phyloP scores from a whole-genome alignment of 2,888 invertebrate genomes.

The Dynastes maya region DNA sequence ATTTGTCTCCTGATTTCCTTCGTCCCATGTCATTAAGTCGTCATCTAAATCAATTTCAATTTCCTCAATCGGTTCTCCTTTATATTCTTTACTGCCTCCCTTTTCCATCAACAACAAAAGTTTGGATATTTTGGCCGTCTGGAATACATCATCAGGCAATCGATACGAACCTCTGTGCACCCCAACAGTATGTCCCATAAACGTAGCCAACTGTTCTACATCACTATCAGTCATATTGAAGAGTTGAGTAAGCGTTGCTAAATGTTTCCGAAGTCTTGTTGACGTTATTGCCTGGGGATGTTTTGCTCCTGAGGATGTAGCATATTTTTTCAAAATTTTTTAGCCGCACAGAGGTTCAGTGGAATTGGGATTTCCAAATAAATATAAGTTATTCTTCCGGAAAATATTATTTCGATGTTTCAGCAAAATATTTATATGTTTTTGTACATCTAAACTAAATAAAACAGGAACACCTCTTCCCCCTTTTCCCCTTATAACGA shows the following conservation, averaged over 20 bases:
- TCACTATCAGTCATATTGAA: conserved; percentile 56
- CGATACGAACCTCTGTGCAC: conserved; percentile 55
- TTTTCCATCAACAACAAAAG: conserved; percentile 56
- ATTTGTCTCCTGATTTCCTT: too few relatives aligned
- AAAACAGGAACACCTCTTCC: conserved; percentile 59
- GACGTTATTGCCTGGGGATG: conserved; percentile 54
- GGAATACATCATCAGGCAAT: background rate
- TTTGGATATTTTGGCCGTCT: conserved; percentile 41
- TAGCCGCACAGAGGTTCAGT: conserved; percentile 55
- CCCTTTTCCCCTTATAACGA: conserved; percentile 58
- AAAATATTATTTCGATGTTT: conserved; percentile 50
- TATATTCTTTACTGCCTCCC: conserved; percentile 52
- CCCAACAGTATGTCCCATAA: conserved; percentile 50
- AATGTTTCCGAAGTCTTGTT: conserved; percentile 57
- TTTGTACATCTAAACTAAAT: conserved; percentile 57
- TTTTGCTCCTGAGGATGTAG: conserved; percentile 52
- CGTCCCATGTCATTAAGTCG: conserved; percentile 23
- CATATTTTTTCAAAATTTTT: conserved; percentile 57
- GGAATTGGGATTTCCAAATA: conserved; percentile 43
- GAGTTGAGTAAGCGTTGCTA: conserved; percentile 57
- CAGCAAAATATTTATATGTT: conserved; percentile 54
- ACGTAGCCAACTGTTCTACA: conserved; percentile 53
- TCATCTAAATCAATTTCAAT: conserved; percentile 54
- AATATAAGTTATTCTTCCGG: conserved; percentile 26
- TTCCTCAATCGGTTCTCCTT: conserved; percentile 54